Percentiles rank a stretch among this genome's conserved stretches.
These are phyloP conservation scores for Pachydiplax longipennis DNA, from an alignment of 2,888 invertebrate genomes.

Conservation along the genomic window DNA sequence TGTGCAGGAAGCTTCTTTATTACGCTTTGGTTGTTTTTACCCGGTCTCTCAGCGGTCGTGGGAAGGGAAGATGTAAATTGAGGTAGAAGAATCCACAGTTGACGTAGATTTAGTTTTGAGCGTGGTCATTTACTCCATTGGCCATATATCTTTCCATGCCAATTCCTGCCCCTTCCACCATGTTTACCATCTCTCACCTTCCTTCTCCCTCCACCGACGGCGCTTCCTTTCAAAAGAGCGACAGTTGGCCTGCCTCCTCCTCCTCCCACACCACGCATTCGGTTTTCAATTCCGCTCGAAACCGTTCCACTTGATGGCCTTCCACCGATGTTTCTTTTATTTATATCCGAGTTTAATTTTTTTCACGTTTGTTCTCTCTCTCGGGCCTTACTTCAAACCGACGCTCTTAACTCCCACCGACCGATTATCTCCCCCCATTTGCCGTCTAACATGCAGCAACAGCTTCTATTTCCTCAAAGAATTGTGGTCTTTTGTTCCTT, in stretches of 20 bases:
- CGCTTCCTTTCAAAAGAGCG: constrained; percentile 33
- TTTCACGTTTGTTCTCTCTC: background rate
- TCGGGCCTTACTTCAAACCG: constrained; percentile 52
- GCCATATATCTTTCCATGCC: constrained; percentile 9
- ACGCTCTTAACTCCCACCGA: constrained; percentile 3
- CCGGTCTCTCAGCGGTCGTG: too few relatives aligned
- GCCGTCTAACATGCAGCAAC: too few relatives aligned
- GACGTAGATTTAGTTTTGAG: too few relatives aligned
- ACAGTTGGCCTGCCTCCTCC: constrained; percentile 48
- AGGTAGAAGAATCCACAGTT: too few relatives aligned
- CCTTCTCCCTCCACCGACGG: background rate
- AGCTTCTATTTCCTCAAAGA: too few relatives aligned
- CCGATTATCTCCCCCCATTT: constrained; percentile 32
- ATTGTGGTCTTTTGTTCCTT: too few relatives aligned
- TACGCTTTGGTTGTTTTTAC: too few relatives aligned
- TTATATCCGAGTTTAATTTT: constrained; percentile 46
- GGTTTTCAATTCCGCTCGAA: constrained; percentile 47
- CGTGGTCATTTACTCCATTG: too few relatives aligned
- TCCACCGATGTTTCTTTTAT: constrained; percentile 48
- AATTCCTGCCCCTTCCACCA: background rate
- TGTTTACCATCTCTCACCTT: constrained; percentile 2
- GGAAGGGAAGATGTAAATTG: too few relatives aligned
- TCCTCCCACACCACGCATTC: constrained; percentile 49
- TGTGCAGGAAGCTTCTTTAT: too few relatives aligned
- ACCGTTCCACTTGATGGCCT: constrained; percentile 46